Base-by-base conservation (phyloP, 1,140 invertebrate genomes). In the Bombus consobrinus region DNA sequence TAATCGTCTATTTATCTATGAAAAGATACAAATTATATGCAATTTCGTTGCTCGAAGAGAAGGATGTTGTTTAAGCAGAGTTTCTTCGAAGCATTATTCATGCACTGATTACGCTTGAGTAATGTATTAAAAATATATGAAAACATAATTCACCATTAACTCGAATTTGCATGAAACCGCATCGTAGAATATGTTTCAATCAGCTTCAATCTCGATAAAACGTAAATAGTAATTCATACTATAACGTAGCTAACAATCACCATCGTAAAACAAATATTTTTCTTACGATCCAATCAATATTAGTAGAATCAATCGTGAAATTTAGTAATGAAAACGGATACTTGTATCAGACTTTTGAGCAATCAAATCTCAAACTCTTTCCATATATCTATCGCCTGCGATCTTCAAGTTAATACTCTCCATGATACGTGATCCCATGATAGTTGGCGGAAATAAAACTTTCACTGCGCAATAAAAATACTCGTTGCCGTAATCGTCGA, bases 1-100 rank as follows among this genome's bases (percentile, higher is more conserved):
- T 47, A 64, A 82, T 75, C 72, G 39, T 22, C 62, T 37, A 4
- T 82, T 64, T 66, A n/a, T 22, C 15, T 10, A 32, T 9, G 39
- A 10, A n/a, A 15, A n/a, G 18, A 22, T 75, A 37, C 32, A 43
- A 41, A 47, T 59, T 47, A 47, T 68, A 62, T 1, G 41, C 43
- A 83, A 66, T 83, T 75, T 66, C 32, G 4, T 66, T 66, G 6
- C 41, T 6, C 25, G n/a, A 66, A 66, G 41, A 37, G 18, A 32
- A 18, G 28, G 13, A 74, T 32, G 18, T 47, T 75, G 57, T 57
- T 82, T 47, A 72, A 66, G 47, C 41, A 22, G 32, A 25, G 43
- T 66, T 76, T 76, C 59, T 66, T 53, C 22, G 59, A 39, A n/a
- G 64, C 41, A 39, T 82, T 66, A 62, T 15, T 76, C 72, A 15